Conservation (phyloP, 1,140 invertebrate species). For the Episyrphus balteatus region DNA sequence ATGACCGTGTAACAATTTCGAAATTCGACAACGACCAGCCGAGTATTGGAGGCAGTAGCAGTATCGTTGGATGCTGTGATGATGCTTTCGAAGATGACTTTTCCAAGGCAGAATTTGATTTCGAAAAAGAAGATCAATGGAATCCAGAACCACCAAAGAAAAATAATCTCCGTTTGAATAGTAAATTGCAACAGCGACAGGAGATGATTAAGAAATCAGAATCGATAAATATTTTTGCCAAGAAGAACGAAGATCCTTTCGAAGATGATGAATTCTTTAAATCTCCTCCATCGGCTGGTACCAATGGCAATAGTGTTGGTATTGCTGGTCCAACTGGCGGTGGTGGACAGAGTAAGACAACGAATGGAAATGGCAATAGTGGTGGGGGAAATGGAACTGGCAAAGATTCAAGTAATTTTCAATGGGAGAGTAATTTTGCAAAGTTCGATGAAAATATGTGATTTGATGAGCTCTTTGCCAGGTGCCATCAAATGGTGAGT, state of each 20-base stretch:
- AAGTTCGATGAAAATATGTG: slow-evolving; percentile 39
- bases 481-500: neutral
- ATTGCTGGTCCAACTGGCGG: no score
- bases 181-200: slow-evolving; percentile 25
- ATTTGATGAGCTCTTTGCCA: slow-evolving; percentile 33
- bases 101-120: slow-evolving; percentile 33
- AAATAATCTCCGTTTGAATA: slow-evolving; percentile 25
- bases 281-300: slow-evolving; percentile 11
- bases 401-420: slow-evolving; percentile 14
- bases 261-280: slow-evolving; percentile 78
- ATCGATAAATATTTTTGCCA: slow-evolving; percentile 74
- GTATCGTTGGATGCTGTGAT: slow-evolving; percentile 7
- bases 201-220: slow-evolving; percentile 69
- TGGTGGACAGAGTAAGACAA: neutral
- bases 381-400: neutral
- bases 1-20: slow-evolving; percentile 36
- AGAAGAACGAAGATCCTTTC: slow-evolving; percentile 68
- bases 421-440: slow-evolving; percentile 36
- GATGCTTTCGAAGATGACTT: slow-evolving; percentile 35
- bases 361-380: slow-evolving; percentile 2
- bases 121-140: slow-evolving; percentile 27
- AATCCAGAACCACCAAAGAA: slow-evolving; percentile 15
- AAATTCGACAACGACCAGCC: slow-evolving; percentile 21
- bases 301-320: neutral
- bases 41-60: neutral